A percentile compares a stretch with the other conserved stretches of the same genome.
Evolutionary conservation across 23 tunicate genomes (phyloP).

Genomic region (Phallusia fumigata): DNA sequence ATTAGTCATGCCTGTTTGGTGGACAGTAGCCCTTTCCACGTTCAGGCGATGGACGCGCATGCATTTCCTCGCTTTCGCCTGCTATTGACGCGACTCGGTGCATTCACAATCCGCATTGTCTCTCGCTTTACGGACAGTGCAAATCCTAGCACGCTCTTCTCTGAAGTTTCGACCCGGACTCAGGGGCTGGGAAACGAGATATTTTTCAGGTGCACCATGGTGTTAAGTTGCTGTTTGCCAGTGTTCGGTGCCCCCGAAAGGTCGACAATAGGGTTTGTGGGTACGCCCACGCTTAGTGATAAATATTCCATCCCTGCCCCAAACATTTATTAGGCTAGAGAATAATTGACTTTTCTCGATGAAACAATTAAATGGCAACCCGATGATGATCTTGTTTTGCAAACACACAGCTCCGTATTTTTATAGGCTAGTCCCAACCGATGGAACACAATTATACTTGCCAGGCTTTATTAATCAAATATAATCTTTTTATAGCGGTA

Average conservation of each 20-base stretch:
- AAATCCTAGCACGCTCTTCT: conserved; percentile 3
- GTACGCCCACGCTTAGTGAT: not conserved
- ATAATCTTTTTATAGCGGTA: too few species aligned
- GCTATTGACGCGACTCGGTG: conserved; percentile 7
- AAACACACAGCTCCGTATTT: too few species aligned
- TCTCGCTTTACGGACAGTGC: conserved; percentile 18
- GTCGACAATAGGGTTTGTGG: not conserved
- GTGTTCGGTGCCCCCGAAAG: not conserved
- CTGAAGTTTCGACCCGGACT: not conserved
- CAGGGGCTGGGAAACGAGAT: not conserved
- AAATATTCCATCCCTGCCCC: too few species aligned
- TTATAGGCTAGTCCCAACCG: too few species aligned
- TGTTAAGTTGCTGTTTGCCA: conserved; percentile 2
- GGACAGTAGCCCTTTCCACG: not conserved
- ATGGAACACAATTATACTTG: too few species aligned
- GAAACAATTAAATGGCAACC: too few species aligned
- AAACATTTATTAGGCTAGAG: too few species aligned
- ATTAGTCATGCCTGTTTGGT: not conserved
- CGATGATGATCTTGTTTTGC: too few species aligned
- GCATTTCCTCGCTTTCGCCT: not conserved
- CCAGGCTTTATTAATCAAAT: too few species aligned
- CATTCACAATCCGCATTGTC: conserved; percentile 8
- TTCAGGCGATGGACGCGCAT: not conserved
- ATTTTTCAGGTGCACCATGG: conserved; percentile 11
- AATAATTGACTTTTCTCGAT: too few species aligned